These are phyloP conservation scores for Drosophila oshimai DNA, from an alignment of 1,140 invertebrate species.

Conservation along the genomic window DNA sequence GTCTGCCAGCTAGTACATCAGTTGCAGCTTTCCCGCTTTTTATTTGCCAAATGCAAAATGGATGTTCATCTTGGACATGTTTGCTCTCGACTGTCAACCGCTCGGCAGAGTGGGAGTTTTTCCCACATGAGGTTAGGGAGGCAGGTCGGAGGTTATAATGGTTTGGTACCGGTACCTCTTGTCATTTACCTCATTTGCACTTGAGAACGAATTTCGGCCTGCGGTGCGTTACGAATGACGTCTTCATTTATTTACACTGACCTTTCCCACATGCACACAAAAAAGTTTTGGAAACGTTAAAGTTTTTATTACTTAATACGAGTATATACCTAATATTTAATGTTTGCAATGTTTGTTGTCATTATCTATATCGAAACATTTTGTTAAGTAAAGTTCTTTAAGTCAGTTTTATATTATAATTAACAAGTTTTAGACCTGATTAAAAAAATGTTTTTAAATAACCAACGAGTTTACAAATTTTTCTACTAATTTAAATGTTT, in stretches of 20 bases:
- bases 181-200: slow-evolving; percentile 70
- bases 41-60: slow-evolving; percentile 68
- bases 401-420: too few relatives aligned
- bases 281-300: too few relatives aligned
- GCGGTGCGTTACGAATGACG: slow-evolving; percentile 10
- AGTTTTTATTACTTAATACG: too few relatives aligned
- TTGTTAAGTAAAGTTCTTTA: too few relatives aligned
- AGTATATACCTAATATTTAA: too few relatives aligned
- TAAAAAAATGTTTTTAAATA: too few relatives aligned
- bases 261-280: slow-evolving; percentile 30
- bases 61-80: slow-evolving; percentile 36
- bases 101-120: background rate
- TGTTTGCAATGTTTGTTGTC: too few relatives aligned
- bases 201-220: slow-evolving; percentile 49
- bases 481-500: too few relatives aligned
- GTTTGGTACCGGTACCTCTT: slow-evolving; percentile 30
- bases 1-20: slow-evolving; percentile 34
- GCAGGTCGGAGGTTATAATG: slow-evolving; percentile 3
- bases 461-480: too few relatives aligned
- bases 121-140: background rate
- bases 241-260: slow-evolving; percentile 55
- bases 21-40: slow-evolving; percentile 55
- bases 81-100: slow-evolving; percentile 27
- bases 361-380: too few relatives aligned
- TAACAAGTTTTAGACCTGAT: too few relatives aligned